These are phyloP conservation scores for Actenoides hombroni DNA, from an alignment of 2,113 vertebrate species.

Conservation along the genomic window DNA sequence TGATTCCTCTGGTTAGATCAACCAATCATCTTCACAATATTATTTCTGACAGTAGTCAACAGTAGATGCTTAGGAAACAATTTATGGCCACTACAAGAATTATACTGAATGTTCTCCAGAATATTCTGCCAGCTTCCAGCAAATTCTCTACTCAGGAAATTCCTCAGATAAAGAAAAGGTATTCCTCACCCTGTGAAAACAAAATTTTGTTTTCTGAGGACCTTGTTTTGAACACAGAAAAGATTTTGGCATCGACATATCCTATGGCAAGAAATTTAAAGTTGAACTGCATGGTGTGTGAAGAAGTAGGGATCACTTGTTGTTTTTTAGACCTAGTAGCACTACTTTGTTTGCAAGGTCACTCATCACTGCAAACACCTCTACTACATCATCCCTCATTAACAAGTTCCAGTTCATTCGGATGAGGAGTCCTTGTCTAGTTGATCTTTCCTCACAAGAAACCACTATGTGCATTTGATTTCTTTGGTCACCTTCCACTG, in stretches of 20 bases:
- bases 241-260: background rate
- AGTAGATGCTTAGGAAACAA: background rate
- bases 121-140: background rate
- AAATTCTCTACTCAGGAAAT: background rate
- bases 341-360: background rate
- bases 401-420: background rate
- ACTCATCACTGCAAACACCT: background rate
- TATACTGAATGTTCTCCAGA: background rate
- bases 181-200: background rate
- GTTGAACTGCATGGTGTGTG: background rate
- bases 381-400: background rate
- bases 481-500: background rate
- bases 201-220: background rate
- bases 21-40: background rate
- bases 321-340: background rate
- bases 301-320: background rate
- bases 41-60: background rate
- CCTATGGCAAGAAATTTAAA: background rate
- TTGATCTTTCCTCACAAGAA: background rate
- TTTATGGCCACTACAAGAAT: background rate
- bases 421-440: background rate
- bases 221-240: background rate
- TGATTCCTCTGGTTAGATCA: background rate
- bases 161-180: background rate
- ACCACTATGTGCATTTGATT: background rate